Evolutionary conservation across 2,113 vertebrate genomes (phyloP).

Genomic region (Canis aureus): DNA sequence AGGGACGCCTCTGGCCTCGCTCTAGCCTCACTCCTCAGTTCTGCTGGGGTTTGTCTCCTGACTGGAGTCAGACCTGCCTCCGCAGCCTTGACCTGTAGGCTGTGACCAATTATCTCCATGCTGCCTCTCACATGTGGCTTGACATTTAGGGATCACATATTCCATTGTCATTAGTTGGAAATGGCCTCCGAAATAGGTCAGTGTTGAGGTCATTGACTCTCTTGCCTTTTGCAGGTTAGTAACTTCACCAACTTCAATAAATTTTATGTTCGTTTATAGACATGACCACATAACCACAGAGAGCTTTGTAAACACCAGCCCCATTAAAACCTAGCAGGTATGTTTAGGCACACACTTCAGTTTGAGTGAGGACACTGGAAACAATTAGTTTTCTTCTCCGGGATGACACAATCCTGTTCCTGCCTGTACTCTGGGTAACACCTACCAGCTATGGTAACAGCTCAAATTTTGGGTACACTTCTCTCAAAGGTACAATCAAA

Average conservation of each 20-base stretch:
- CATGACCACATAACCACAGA: slow-evolving; percentile 61
- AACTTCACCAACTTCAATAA: neutral
- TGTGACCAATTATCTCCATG: neutral
- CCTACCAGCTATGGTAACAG: neutral
- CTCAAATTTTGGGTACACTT: neutral
- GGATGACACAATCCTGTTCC: slow-evolving; percentile 33
- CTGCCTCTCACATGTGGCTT: neutral
- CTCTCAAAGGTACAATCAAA: slow-evolving; percentile 38
- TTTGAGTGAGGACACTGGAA: neutral
- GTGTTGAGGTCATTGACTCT: neutral
- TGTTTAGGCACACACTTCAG: slow-evolving; percentile 1
- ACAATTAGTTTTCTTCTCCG: neutral
- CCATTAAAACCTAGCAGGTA: slow-evolving; percentile 1
- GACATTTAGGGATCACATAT: slow-evolving; percentile 26
- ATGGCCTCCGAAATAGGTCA: slow-evolving; percentile 37
- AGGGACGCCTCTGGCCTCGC: neutral
- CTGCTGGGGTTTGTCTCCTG: neutral
- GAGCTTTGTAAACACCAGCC: slow-evolving; percentile 10
- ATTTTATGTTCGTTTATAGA: slow-evolving; percentile 53
- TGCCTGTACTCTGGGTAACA: slow-evolving; percentile 33
- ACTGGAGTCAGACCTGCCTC: neutral
- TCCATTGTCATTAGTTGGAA: slow-evolving; percentile 44
- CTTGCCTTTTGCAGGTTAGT: slow-evolving; percentile 49
- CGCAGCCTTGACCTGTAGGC: neutral
- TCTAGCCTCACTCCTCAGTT: neutral